Base-by-base conservation (phyloP, 1,140 invertebrate genomes). In the Drosophila tsacasi region DNA sequence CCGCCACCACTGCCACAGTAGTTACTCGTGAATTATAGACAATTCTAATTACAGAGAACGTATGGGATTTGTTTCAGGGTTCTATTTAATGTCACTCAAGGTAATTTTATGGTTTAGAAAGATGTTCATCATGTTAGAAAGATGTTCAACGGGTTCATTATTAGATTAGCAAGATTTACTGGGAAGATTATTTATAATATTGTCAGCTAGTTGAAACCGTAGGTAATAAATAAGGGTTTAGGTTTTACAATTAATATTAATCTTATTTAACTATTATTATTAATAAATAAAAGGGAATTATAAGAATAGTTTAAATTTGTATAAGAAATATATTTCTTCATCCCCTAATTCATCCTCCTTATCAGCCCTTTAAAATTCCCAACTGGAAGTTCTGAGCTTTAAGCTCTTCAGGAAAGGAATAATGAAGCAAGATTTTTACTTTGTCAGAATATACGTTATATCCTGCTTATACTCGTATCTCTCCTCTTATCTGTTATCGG, bases 1-100 rank as follows among this genome's bases (percentile, higher is more conserved):
- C 50, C 49, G 17, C 64, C 30, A 46, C 35, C 52, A 21, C 65
- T 40, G 62, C 37, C 30, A 71, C 67, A 71, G 67, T 67, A 46
- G 63, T 46, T 25, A 9, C 63, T 68, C 67, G 63, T 15, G 5
- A 67, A 69, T 35, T 35, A 27, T 13, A 17, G 15, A 42, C 5
- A 59, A 39, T 25, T 59, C 23, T 59, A 58, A 58, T 58, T 39
- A n/a, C 17, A 58, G 3, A 13, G 5, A 39, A 58, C 30, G 8
- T 25, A 39, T 55, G 19, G 52, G 52, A 21, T 23, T 37, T 23
- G 19, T 55, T 55, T 23, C 32, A 37, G 35, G 52, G 52, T 55
- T 17, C 13, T 23, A 23, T 17, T 37, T 37, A 17, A 10, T 1
- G 17, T 10, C 17, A 17, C 23, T 55, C 0, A 17, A 37, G 15